Evolutionary conservation across 2,888 invertebrate species (phyloP), one percentile per base, ranked within the genome.

Genomic region (Carpatolechia fugitivella): DNA sequence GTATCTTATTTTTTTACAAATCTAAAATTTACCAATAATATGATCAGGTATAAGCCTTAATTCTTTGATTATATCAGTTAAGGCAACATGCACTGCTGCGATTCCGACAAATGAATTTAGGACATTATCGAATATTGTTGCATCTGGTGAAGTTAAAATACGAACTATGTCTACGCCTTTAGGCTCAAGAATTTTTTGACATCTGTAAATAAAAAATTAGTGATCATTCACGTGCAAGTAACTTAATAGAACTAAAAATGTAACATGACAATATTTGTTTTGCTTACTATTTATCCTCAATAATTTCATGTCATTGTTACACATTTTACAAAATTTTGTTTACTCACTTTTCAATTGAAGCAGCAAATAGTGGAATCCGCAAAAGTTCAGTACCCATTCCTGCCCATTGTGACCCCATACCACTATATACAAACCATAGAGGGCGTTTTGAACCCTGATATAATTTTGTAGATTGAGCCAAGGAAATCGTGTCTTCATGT

Each of bases 51-150:
- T 82, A 30, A 96, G 82, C 10, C 93, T 93, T 16, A 92, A 73
- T 2, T 80, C 83, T 49, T 78, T 83, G 49, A 96, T 80, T 5
- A 94, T 76, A 74, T 96, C 95, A 38, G 91, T 91, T 33, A 93
- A 71, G 6, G 85, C 92, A 62, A 95, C 93, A 91, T 92, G 91
- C n/a, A 91, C 78, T 0, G 95, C 93, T 10, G 95, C 93, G 59
- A 95, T 95, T 24, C 94, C 93, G 16, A 95, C 93, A 74, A 96
- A 95, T 6, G 94, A 93, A 77, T 94, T 85, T 14, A 94, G 69
- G 41, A 93, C 93, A 68, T 93, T 92, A 51, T 94, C 91, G 68
- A 93, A 93, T 33, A 91, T 91, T 1, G 76, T 80, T 13, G 92
- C 91, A 67, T 94, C 93, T 13, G 83, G 85, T n/a, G 91, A 89